A percentile compares a stretch with the other conserved stretches of the same genome.
These are phyloP conservation scores for Clitarchus hookeri DNA, from an alignment of 2,888 invertebrate genomes.

Conservation along the genomic window DNA sequence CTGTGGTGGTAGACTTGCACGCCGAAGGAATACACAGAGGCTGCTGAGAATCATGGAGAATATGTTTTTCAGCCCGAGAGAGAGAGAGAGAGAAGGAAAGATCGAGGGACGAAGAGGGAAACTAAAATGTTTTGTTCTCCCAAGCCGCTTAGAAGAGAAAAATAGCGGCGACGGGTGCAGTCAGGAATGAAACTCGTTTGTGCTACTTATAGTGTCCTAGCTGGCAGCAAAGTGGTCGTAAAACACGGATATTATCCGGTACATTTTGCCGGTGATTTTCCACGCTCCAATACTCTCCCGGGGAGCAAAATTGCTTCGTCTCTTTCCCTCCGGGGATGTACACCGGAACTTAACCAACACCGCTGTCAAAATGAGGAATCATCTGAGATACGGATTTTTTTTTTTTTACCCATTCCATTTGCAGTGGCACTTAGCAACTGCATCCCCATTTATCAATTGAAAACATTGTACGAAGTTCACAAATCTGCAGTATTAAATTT, in stretches of 20 bases:
- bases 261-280: conserved; percentile 9
- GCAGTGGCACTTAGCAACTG: too few species aligned
- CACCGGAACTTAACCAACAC: background rate
- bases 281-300: background rate
- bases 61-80: background rate
- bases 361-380: too few species aligned
- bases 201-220: conserved; percentile 1
- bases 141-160: conserved; percentile 14
- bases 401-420: too few species aligned
- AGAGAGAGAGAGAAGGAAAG: background rate
- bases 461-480: too few species aligned
- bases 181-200: conserved; percentile 10
- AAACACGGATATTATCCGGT: conserved; percentile 2
- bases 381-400: too few species aligned
- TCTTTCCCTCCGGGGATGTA: background rate
- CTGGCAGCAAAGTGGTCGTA: conserved; percentile 1
- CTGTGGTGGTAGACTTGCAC: background rate
- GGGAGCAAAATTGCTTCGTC: background rate
- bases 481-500: too few species aligned
- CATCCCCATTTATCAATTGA: too few species aligned
- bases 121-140: background rate
- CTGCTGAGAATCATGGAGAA: background rate
- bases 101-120: background rate
- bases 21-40: background rate
- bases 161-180: conserved; percentile 14